Base-by-base conservation (phyloP, 2,113 vertebrate species). In the Ictalurus punctatus region DNA sequence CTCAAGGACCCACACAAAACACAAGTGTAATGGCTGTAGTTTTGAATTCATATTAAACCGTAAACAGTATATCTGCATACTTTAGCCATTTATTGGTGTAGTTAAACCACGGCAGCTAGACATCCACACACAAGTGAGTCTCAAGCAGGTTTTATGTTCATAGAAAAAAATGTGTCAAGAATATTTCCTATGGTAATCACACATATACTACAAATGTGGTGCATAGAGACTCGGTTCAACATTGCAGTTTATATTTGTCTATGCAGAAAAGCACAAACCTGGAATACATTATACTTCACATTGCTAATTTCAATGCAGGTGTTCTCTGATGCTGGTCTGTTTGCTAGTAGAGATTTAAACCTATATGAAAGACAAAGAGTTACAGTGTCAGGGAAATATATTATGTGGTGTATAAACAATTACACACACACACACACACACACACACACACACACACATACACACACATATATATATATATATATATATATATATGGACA, bases 281-380 rank as follows among this genome's bases (percentile, higher is more conserved):
- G 97, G 84, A 99, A 99, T 92, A 99, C 98, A 92, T 97, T 97
- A 92, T 98, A 99, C 95, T 99, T 99, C 92, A 99, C 98, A 7
- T 99, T 98, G 93, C 97, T 97, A 87, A 99, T 99, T 96, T 99
- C 98, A 92, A 99, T 99, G 93, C 98, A 99, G 27, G 97, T 98
- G 94, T 97, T 98, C 81, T 99, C 98, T 16, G 97, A 95, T 17
- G 97, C 95, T 0, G 98, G 97, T 92, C 98, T 97, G 96, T 97
- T 99, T 88, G 98, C 97, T 34, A 99, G 96, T 73, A 99, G 91
- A 19, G 95, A 95, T 95, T 99, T 99, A 96, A 99, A 99, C 96
- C 98, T 96, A 65, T 92, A 34, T 40, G 59, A 71, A 30, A 87
- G 21, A 83, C 2, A 87, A 56, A 83, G 59, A 87, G 21, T 92